Evolutionary conservation across 2,888 invertebrate genomes (phyloP), one percentile per base, ranked within the genome.

Genomic region (Lomographa bimaculata): DNA sequence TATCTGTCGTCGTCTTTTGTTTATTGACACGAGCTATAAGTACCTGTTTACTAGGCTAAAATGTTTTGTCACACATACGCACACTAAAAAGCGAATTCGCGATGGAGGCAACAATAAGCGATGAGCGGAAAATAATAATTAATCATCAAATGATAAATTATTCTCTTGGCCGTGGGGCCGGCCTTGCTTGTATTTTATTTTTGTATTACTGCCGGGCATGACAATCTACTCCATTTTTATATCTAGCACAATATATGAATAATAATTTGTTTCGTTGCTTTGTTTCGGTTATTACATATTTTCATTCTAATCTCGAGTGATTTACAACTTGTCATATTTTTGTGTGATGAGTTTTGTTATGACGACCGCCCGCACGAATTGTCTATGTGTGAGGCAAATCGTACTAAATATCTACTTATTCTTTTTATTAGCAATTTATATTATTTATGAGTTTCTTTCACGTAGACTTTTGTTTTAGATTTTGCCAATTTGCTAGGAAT

Each of bases 111-210:
- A 47, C 44, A 48, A 43, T 46, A 38, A 44, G 14, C 29, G 46
- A 44, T 45, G 42, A 50, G 42, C 54, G 40, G 50, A 48, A 46
- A 46, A 54, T 29, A 46, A 42, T 48, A 37, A 49, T 52, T 46
- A 52, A 52, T 50, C 52, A 50, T 35, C 35, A 21, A 28, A 52
- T 49, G 49, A 50, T 55, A 29, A 52, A 50, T 55, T 49, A 35
- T 42, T 33, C 37, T 46, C 48, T 43, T 49, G 55, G 41, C 52
- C 52, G 17, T 52, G 49, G 36, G 26, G 7, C 36, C 38, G 50
- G 43, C 52, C 52, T 48, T 41, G 45, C 19, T 17, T 39, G 33
- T 39, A 38, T 44, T 44, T 46, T 46, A 39, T 38, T 37, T 36
- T n/a, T n/a, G n/a, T n/a, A n/a, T n/a, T n/a, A n/a, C n/a, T n/a